A percentile compares a stretch with the other conserved stretches of the same genome.
Conservation (phyloP, 1,140 invertebrate species). For the Homalodisca vitripennis region DNA sequence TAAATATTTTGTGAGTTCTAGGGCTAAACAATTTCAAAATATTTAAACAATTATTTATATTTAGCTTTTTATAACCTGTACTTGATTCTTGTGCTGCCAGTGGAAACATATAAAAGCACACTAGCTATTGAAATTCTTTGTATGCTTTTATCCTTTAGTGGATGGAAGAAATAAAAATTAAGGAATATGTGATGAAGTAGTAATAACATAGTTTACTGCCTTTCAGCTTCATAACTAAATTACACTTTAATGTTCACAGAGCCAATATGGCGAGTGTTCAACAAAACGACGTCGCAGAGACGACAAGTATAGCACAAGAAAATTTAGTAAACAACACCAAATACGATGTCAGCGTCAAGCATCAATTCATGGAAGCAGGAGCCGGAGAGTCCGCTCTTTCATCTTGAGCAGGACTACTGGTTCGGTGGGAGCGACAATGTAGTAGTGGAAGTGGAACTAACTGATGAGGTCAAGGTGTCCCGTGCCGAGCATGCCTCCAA, state of each 20-base stretch:
- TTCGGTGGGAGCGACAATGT: constrained; percentile 40
- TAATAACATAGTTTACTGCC: neutral
- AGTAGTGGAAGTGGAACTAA: constrained; percentile 33
- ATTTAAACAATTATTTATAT: too few relatives aligned
- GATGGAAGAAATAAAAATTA: too few relatives aligned
- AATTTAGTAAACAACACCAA: neutral
- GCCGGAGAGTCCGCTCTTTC: constrained; percentile 49
- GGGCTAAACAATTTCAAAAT: too few relatives aligned
- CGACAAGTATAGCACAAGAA: constrained; percentile 13
- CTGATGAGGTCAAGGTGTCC: constrained; percentile 43
- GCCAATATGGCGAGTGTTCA: constrained; percentile 20
- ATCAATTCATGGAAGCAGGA: constrained; percentile 50
- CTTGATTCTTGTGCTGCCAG: too few relatives aligned
- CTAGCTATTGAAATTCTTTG: too few relatives aligned
- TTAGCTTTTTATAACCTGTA: too few relatives aligned
- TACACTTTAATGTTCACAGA: neutral
- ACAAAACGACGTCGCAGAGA: constrained; percentile 14
- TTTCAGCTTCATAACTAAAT: neutral
- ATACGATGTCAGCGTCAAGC: constrained; percentile 1
- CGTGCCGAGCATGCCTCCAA: constrained; percentile 48
- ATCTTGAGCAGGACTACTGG: constrained; percentile 41
- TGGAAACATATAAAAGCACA: too few relatives aligned
- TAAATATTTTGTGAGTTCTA: too few relatives aligned
- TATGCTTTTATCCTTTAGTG: too few relatives aligned
- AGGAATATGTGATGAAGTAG: neutral